A percentile compares a stretch with the other conserved stretches of the same genome.
Evolutionary conservation across 2,888 invertebrate genomes (phyloP).

Genomic region (Sympetrum striolatum): DNA sequence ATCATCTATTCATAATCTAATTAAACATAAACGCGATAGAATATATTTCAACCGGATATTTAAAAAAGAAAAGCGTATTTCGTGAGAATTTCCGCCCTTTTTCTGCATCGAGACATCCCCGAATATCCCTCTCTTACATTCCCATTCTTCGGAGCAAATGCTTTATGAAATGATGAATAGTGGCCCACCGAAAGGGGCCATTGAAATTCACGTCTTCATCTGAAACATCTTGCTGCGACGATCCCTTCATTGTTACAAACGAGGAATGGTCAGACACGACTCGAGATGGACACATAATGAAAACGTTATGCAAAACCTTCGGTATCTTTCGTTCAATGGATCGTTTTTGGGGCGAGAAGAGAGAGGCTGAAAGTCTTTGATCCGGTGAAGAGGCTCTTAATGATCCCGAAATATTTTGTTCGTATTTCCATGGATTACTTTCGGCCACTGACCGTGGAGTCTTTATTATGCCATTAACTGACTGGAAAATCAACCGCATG

Average conservation of each 20-base stretch:
- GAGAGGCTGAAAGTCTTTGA: too few relatives aligned
- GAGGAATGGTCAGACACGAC: neutral
- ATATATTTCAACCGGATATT: too few relatives aligned
- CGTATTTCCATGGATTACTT: too few relatives aligned
- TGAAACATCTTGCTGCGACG: neutral
- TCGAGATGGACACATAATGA: neutral
- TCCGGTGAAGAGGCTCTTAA: too few relatives aligned
- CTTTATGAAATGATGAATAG: neutral
- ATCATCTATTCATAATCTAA: too few relatives aligned
- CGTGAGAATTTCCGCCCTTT: neutral
- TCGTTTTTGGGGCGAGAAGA: neutral
- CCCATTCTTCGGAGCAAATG: neutral
- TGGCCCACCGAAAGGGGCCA: neutral
- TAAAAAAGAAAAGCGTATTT: too few relatives aligned
- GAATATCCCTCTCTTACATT: neutral
- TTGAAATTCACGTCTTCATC: neutral
- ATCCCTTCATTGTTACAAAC: neutral
- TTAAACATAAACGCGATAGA: too few relatives aligned
- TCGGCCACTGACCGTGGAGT: too few relatives aligned
- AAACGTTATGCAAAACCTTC: neutral
- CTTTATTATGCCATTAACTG: too few relatives aligned
- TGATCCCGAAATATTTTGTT: too few relatives aligned
- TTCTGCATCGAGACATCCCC: neutral
- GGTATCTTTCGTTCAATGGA: neutral
- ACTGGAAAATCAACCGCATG: too few relatives aligned